Percentiles rank a stretch among this genome's conserved stretches.
Evolutionary conservation across 2,797 vertebrate genomes (phyloP).

Genomic region (Dryobates pubescens): DNA sequence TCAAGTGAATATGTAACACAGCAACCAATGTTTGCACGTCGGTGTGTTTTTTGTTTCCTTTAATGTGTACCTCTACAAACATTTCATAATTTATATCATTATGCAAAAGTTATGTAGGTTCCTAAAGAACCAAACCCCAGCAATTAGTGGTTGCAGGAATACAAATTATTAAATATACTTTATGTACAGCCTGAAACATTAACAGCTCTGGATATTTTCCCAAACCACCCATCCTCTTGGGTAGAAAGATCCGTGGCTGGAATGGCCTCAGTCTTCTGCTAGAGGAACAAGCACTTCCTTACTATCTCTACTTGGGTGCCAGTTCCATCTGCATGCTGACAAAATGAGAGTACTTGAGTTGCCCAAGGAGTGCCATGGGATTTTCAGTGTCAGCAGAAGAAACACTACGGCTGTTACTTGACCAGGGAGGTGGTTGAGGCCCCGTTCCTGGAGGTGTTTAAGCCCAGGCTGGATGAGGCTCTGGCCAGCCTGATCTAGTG

Average conservation of each 20-base stretch:
- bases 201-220: not conserved
- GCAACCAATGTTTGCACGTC: rapidly evolving
- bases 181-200: not conserved
- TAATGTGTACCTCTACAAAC: not conserved
- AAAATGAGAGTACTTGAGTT: rapidly evolving
- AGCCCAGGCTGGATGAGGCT: too few species aligned
- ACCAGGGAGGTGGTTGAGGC: too few species aligned
- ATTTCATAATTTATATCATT: not conserved
- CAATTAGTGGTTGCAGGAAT: not conserved
- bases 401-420: rapidly evolving
- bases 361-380: rapidly evolving
- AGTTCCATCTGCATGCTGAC: not conserved
- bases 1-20: not conserved
- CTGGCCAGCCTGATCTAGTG: too few species aligned
- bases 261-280: rapidly evolving
- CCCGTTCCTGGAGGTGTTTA: too few species aligned
- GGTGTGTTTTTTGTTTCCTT: not conserved
- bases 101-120: not conserved
- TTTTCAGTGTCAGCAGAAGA: not conserved
- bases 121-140: not conserved
- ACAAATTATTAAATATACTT: not conserved
- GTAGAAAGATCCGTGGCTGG: rapidly evolving
- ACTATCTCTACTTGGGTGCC: rapidly evolving
- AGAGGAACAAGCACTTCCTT: rapidly evolving
- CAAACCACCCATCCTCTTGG: rapidly evolving